Evolutionary conservation across 2,113 vertebrate species (phyloP).

Genomic region (Falco punctatus): DNA sequence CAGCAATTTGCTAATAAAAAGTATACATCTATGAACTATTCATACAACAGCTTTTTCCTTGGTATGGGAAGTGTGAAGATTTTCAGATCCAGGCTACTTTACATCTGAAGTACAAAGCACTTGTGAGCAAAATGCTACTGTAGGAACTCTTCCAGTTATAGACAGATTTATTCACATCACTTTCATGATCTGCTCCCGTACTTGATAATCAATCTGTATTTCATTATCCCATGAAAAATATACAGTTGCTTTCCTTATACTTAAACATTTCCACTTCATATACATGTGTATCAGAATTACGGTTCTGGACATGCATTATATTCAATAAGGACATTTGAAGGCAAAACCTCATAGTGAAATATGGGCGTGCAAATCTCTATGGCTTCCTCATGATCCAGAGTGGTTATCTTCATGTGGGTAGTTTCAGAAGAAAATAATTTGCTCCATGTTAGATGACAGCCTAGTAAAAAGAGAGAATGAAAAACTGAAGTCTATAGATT

Average conservation of each 20-base stretch:
- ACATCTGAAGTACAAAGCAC: neutral
- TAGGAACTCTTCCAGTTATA: neutral
- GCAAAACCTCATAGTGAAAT: neutral
- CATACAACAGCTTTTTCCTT: neutral
- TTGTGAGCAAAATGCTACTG: neutral
- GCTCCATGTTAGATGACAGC: neutral
- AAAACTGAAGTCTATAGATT: neutral
- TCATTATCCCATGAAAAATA: neutral
- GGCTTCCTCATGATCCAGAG: neutral
- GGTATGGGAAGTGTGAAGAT: neutral
- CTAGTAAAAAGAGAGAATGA: neutral
- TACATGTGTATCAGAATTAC: neutral
- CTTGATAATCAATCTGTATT: neutral
- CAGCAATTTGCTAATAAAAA: neutral
- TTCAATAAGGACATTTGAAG: neutral
- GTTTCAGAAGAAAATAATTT: neutral
- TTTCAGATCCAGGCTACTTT: neutral
- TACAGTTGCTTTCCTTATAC: neutral
- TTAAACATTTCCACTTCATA: neutral
- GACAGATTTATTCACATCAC: neutral
- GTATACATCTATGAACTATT: neutral
- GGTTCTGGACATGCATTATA: neutral
- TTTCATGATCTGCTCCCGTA: neutral
- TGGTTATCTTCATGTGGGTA: neutral
- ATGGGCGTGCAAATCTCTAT: neutral